Evolutionary conservation across 2,888 invertebrate species (phyloP).

Genomic region (Corythucha ciliata): DNA sequence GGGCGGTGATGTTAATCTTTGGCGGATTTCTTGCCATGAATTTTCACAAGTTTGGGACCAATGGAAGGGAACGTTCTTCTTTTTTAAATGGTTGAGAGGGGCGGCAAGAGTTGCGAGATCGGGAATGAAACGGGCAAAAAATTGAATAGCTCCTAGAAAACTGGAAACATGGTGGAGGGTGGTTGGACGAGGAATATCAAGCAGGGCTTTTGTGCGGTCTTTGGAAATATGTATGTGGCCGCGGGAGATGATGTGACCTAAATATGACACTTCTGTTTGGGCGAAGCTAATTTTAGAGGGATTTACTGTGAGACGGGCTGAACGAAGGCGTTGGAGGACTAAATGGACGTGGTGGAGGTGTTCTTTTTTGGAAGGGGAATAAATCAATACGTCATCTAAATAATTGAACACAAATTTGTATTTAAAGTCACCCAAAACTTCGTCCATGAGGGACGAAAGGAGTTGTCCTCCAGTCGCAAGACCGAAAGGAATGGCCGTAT

Average conservation of each 20-base stretch:
- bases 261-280: conserved; percentile 13
- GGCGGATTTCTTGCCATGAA: conserved; percentile 6
- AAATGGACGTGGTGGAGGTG: conserved; percentile 19
- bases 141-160: conserved; percentile 34
- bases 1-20: conserved; percentile 3
- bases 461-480: conserved; percentile 22
- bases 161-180: conserved; percentile 28
- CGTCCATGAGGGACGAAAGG: conserved; percentile 25
- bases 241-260: conserved; percentile 22
- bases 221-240: conserved; percentile 27
- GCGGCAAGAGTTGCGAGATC: conserved; percentile 29
- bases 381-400: conserved; percentile 27
- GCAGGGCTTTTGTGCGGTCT: conserved; percentile 24
- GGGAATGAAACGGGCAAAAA: conserved; percentile 35
- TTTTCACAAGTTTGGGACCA: conserved; percentile 5
- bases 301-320: conserved; percentile 32
- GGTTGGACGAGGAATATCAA: conserved; percentile 24
- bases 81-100: conserved; percentile 33
- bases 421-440: conserved; percentile 24
- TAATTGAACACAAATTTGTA: conserved; percentile 27
- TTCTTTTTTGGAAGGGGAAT: conserved; percentile 18
- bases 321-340: conserved; percentile 23
- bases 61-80: conserved; percentile 4
- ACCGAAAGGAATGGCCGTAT: conserved; percentile 24
- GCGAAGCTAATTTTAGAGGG: conserved; percentile 29